These are phyloP conservation scores for Eilema depressum DNA, from an alignment of 2,888 invertebrate species.

Conservation along the genomic window DNA sequence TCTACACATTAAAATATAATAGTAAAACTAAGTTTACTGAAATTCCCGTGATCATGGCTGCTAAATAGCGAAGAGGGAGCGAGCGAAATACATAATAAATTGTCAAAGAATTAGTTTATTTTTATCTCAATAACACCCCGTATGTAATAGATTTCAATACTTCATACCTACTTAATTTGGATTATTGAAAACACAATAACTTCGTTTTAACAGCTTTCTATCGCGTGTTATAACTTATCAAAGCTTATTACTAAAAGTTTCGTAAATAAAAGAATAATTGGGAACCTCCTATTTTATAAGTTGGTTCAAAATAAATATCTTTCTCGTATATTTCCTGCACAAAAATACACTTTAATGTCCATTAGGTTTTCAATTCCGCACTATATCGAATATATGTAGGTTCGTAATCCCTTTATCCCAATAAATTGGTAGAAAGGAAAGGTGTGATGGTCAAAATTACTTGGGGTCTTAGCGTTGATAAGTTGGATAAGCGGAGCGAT, in stretches of 20 bases:
- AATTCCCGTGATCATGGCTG: too few species aligned
- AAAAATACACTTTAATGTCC: conserved; percentile 30
- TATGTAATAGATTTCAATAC: too few species aligned
- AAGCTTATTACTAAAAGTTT: neutral
- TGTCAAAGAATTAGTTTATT: too few species aligned
- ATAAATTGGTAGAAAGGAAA: conserved; percentile 41
- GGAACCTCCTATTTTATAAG: neutral
- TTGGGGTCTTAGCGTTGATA: conserved; percentile 12
- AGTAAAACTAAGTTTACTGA: too few species aligned
- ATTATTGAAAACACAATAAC: too few species aligned
- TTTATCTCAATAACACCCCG: too few species aligned
- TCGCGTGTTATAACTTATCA: neutral
- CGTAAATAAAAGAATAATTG: neutral
- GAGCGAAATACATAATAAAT: too few species aligned
- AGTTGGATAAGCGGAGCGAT: neutral
- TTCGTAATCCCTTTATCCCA: conserved; percentile 40
- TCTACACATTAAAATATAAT: too few species aligned
- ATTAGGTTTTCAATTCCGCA: conserved; percentile 33
- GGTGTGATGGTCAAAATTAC: conserved; percentile 46
- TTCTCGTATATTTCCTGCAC: neutral
- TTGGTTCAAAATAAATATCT: neutral
- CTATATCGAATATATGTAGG: conserved; percentile 31
- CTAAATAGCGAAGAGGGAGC: too few species aligned
- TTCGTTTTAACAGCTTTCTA: too few species aligned
- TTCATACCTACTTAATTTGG: too few species aligned